Conservation (phyloP, 1,140 invertebrate species). For the Saccostrea cuccullata region DNA sequence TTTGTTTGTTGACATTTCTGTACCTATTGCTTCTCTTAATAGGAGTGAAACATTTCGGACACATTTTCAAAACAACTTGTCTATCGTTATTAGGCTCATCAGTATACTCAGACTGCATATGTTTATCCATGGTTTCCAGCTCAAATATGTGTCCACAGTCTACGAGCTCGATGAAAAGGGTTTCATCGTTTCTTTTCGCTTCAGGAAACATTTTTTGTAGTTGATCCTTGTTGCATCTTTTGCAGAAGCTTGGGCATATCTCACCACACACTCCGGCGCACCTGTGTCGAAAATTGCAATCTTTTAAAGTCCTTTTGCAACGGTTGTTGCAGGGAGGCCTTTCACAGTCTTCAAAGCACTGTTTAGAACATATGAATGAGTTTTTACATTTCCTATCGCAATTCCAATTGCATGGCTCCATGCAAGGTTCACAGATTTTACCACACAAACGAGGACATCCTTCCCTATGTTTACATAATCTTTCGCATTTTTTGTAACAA, state of each 20-base stretch:
- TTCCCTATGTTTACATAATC: slow-evolving; percentile 66
- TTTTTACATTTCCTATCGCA: slow-evolving; percentile 81
- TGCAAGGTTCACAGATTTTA: slow-evolving; percentile 81
- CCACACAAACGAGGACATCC: slow-evolving; percentile 81
- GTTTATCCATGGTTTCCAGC: slow-evolving; percentile 72
- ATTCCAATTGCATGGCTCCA: slow-evolving; percentile 77
- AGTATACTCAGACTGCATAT: slow-evolving; percentile 68
- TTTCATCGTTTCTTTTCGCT: slow-evolving; percentile 72
- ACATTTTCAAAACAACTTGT: slow-evolving; percentile 67
- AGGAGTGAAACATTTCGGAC: slow-evolving; percentile 84
- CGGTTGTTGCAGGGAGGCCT: slow-evolving; percentile 79
- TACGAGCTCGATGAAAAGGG: slow-evolving; percentile 62
- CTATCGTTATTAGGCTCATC: slow-evolving; percentile 46
- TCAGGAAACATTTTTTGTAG: slow-evolving; percentile 81
- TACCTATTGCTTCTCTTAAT: slow-evolving; percentile 83
- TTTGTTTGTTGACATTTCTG: slow-evolving; percentile 81
- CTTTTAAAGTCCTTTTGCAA: slow-evolving; percentile 59
- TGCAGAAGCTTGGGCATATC: slow-evolving; percentile 81
- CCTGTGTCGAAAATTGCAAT: slow-evolving; percentile 81
- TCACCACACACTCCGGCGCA: slow-evolving; percentile 83
- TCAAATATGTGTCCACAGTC: slow-evolving; percentile 66
- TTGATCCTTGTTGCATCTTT: slow-evolving; percentile 73
- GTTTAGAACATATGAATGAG: slow-evolving; percentile 81
- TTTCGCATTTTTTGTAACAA: slow-evolving; percentile 82
- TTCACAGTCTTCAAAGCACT: slow-evolving; percentile 82